These are phyloP conservation scores for Hydrotaea diabolus DNA, from an alignment of 2,888 invertebrate genomes.

Conservation along the genomic window DNA sequence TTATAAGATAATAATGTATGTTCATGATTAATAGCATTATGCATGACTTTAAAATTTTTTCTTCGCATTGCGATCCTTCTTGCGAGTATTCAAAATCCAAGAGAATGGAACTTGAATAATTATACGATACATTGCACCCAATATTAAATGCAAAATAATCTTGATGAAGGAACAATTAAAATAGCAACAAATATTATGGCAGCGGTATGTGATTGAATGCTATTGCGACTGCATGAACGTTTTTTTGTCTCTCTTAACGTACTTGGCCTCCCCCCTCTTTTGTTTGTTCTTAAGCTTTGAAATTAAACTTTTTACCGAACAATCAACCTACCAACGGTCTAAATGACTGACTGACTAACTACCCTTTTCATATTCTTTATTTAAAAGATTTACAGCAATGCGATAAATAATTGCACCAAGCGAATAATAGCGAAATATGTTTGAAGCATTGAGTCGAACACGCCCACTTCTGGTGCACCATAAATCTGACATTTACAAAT, in stretches of 20 bases:
- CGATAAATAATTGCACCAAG: conserved; percentile 4
- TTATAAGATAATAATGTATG: too few species aligned
- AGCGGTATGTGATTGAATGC: too few species aligned
- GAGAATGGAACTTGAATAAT: too few species aligned
- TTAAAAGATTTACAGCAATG: conserved; percentile 15
- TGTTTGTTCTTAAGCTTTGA: neutral
- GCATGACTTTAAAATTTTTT: too few species aligned
- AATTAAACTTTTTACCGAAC: neutral
- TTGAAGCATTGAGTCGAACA: neutral
- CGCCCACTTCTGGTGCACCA: conserved; percentile 23
- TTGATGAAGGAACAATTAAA: too few species aligned
- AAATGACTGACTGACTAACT: too few species aligned
- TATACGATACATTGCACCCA: too few species aligned
- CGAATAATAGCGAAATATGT: conserved; percentile 6
- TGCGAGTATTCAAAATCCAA: neutral
- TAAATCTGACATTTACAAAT: conserved; percentile 29
- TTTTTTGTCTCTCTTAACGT: neutral
- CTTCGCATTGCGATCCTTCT: neutral
- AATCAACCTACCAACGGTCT: too few species aligned
- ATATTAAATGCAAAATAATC: too few species aligned
- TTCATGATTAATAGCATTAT: too few species aligned
- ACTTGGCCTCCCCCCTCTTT: neutral
- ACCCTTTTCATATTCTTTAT: neutral
- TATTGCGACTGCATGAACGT: neutral
- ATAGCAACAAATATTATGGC: too few species aligned